Evolutionary conservation across 2,888 invertebrate genomes (phyloP).

Genomic region (Xestia xanthographa): DNA sequence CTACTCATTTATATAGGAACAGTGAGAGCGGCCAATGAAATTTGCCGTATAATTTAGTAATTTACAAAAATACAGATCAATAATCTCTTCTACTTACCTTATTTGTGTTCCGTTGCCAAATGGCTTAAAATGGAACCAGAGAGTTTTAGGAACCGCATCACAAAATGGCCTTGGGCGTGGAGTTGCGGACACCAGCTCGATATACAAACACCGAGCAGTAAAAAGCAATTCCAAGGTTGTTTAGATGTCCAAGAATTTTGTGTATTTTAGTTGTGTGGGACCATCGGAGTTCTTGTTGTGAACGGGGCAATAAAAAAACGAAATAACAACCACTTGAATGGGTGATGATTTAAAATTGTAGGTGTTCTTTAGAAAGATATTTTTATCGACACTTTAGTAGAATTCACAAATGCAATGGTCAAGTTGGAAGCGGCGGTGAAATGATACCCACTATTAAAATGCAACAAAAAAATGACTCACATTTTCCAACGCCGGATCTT

Average conservation of each 20-base stretch:
- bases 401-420: background rate
- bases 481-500: slow-evolving; percentile 50
- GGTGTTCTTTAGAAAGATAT: background rate
- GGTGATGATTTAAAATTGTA: background rate
- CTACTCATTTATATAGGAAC: background rate
- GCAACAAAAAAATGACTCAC: slow-evolving; percentile 47
- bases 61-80: background rate
- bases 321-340: background rate
- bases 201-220: background rate
- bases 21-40: background rate
- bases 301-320: background rate
- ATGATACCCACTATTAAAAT: background rate
- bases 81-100: background rate
- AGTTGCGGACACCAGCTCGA: background rate
- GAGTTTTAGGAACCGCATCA: too few species aligned
- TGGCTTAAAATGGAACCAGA: background rate
- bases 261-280: background rate
- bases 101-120: background rate
- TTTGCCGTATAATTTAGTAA: background rate
- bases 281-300: background rate
- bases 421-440: background rate
- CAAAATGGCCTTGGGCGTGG: background rate
- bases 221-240: background rate
- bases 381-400: too few species aligned
- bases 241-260: background rate